A percentile compares a stretch with the other conserved stretches of the same genome.
phyloP scores from a whole-genome alignment of 2,888 invertebrate species.

The Drosophila helvetica region DNA sequence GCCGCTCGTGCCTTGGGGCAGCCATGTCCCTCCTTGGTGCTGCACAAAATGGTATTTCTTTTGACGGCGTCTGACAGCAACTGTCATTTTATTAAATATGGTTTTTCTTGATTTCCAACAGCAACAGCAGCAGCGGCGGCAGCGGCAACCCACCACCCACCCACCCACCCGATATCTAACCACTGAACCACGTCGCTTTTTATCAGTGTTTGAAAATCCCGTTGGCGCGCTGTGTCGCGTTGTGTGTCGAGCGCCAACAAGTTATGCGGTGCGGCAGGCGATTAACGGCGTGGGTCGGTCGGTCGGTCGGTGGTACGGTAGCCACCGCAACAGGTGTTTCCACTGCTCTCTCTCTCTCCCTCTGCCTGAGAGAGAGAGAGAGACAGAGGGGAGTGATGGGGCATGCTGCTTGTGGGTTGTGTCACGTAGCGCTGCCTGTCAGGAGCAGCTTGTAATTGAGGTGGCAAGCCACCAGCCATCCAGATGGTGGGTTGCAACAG shows the following conservation, averaged over 20 bases:
- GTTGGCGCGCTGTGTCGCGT: conserved; percentile 58
- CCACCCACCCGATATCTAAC: not conserved
- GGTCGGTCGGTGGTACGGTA: conserved; percentile 40
- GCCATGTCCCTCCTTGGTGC: conserved; percentile 56
- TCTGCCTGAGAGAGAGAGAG: not conserved
- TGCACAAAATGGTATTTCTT: conserved; percentile 61
- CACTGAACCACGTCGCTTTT: conserved; percentile 38
- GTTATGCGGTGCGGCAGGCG: conserved; percentile 65
- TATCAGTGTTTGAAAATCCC: conserved; percentile 76
- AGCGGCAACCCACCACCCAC: conserved; percentile 14
- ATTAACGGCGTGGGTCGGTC: conserved; percentile 53
- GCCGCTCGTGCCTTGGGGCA: conserved; percentile 67
- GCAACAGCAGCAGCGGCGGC: conserved; percentile 3
- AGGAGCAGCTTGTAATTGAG: conserved; percentile 67
- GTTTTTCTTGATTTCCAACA: conserved; percentile 65
- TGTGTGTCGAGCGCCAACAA: conserved; percentile 71
- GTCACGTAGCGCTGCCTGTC: conserved; percentile 65
- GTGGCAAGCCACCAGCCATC: conserved; percentile 35
- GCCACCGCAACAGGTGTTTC: conserved; percentile 72
- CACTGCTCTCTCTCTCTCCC: not conserved
- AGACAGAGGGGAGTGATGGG: not conserved
- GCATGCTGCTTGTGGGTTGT: conserved; percentile 52
- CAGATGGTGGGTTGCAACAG: conserved; percentile 9
- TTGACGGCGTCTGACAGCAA: conserved; percentile 78
- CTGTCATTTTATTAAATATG: conserved; percentile 81